Evolutionary conservation across 2,113 vertebrate species (phyloP), one percentile per base, ranked within the genome.

Genomic region (Motacilla alba): DNA sequence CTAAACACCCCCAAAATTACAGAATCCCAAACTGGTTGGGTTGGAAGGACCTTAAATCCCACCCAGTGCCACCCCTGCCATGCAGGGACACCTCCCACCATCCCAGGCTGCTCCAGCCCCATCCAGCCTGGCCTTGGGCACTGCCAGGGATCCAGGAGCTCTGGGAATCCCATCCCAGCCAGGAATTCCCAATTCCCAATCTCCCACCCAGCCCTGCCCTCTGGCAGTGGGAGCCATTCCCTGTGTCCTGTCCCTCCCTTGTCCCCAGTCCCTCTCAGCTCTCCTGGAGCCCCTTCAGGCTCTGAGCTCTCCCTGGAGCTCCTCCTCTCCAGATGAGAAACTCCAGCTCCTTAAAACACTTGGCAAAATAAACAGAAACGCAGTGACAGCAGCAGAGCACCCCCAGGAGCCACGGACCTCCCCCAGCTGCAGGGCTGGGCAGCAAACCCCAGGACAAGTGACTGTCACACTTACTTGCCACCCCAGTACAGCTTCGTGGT

Each of bases 401-500:
- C 10, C 50, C 17, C 1, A 43, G 70, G 30, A 15, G 21, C 58
- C 2, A 0, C 6, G 3, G 2, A 6, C 15, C 77, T 28, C 24
- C 24, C 20, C 33, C 1, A 55, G 20, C 4, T 35, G 14, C 0
- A 3, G 37, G 81, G 28, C 6, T 35, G 28, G 7, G 9, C 10
- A 87, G 58, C 53, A 83, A 74, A 58, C 58, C 8, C 39, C 64
- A 11, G 30, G 1, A 43, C 7, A 1, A 43, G 60, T 5, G 12
- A 52, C 26, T 4, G 31, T 0, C 30, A 79, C 59, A 99, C 99
- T 99, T 98, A 99, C 99, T 99, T 99, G 98, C 99, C 99, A 93
- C 99, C 99, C 99, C 99, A 99, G 98, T 99, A 99, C 56, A 99
- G 98, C 96, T 99, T 99, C 15, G 99, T 99, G 70, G 99, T 99